Evolutionary conservation across 2,888 invertebrate species (phyloP), one percentile per base, ranked within the genome.

Genomic region (Nomada lathburiana): DNA sequence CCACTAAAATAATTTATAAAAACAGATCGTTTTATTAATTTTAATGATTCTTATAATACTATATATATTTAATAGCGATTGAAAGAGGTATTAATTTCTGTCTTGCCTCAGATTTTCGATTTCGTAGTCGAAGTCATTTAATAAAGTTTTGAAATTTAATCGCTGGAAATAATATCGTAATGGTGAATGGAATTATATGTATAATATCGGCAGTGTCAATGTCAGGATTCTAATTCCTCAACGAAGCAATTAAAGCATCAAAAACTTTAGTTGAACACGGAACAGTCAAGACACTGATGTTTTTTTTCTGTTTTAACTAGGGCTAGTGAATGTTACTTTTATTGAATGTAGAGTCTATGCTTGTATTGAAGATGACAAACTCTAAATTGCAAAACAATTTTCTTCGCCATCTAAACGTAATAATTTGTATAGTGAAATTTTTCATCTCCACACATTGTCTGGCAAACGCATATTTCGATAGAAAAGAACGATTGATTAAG

Each of bases 211-310:
- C 18, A 60, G 23, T 53, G n/a, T 16, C n/a, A 18, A 26, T 18
- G 68, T 63, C 64, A 63, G 68, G 57, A 57, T 69, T 44, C 63
- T 23, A 23, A 42, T 44, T 50, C 44, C n/a, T 62, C 44, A 62
- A 57, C 23, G 18, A 67, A 71, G 65, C 71, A 42, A 57, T 68
- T 63, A 78, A 69, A 63, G 78, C 52, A 79, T 79, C 57, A 53
- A 69, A 79, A 64, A 70, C 16, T 29, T 29, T 52, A 78, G 13
- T 53, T 62, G 60, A 55, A 65, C 52, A 80, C 53, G 70, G 59
- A 79, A 71, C 53, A 78, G 62, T 69, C 53, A 64, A 63, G 44
- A 64, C 57, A 77, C 50, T 50, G 52, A 63, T 62, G 50, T 64
- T 44, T 77, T 60, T 63, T 13, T 60, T 18, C 18, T 53, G 23